phyloP scores from a whole-genome alignment of 2,888 invertebrate genomes.

The Philaethria dido region DNA sequence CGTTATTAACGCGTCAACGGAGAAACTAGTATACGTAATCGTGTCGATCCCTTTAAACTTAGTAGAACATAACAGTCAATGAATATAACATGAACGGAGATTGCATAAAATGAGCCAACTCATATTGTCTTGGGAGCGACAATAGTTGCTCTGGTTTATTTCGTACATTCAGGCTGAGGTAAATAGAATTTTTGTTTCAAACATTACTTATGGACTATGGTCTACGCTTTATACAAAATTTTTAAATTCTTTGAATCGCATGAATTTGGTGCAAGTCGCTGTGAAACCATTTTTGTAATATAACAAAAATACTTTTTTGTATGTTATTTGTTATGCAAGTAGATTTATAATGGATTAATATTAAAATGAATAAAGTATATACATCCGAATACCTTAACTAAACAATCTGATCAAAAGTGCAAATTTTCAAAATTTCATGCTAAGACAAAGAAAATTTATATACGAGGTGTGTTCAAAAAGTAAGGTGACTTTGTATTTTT shows the following conservation, averaged over 20 bases:
- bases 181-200: conserved; percentile 48
- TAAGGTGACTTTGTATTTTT: too few relatives aligned
- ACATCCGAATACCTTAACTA: background rate
- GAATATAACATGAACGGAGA: conserved; percentile 53
- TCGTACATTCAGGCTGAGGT: conserved; percentile 53
- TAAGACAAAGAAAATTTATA: too few relatives aligned
- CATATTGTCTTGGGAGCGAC: conserved; percentile 58
- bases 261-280: background rate
- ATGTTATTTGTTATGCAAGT: background rate
- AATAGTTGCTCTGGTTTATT: conserved; percentile 56
- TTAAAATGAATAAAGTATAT: too few relatives aligned
- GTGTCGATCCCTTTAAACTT: conserved; percentile 21
- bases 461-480: too few relatives aligned
- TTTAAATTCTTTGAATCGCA: conserved; percentile 4
- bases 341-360: background rate
- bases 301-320: background rate
- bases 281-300: conserved; percentile 3
- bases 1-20: too few relatives aligned
- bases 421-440: too few relatives aligned
- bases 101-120: conserved; percentile 51
- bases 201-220: conserved; percentile 10
- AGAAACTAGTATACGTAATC: too few relatives aligned
- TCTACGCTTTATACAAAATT: background rate
- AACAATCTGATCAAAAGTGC: too few relatives aligned
- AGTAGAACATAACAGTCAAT: conserved; percentile 37